Conservation (phyloP, 2,888 invertebrate species). For the Drosophila multiciliata region DNA sequence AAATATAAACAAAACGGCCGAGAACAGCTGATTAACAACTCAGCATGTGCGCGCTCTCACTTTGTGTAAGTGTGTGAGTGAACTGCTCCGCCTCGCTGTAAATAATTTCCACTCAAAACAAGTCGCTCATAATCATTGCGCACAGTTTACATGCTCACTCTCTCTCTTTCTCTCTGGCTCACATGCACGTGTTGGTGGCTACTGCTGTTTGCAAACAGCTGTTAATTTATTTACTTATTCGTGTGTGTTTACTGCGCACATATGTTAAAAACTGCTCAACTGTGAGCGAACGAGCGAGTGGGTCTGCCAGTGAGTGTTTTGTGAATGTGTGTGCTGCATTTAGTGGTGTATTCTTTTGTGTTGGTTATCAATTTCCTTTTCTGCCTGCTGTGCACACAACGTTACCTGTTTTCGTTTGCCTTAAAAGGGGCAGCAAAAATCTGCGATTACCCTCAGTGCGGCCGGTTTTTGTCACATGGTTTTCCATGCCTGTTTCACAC, state of each 20-base stretch:
- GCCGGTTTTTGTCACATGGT: conserved; percentile 37
- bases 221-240: conserved; percentile 75
- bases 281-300: conserved; percentile 5
- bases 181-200: conserved; percentile 71
- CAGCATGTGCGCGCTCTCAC: conserved; percentile 64
- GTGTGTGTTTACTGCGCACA: conserved; percentile 64
- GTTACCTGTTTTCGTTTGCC: conserved; percentile 49
- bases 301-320: conserved; percentile 12
- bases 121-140: conserved; percentile 48
- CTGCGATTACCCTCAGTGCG: conserved; percentile 38
- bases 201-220: conserved; percentile 63
- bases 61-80: conserved; percentile 43
- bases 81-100: conserved; percentile 26
- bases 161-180: conserved; percentile 11
- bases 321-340: conserved; percentile 9
- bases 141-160: conserved; percentile 26
- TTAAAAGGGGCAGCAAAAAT: conserved; percentile 43
- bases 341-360: conserved; percentile 62
- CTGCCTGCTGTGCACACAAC: conserved; percentile 12
- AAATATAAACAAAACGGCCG: conserved; percentile 81
- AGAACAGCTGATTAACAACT: conserved; percentile 78
- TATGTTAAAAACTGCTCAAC: conserved; percentile 69
- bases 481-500: conserved; percentile 13
- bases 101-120: conserved; percentile 70
- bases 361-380: conserved; percentile 52